Evolutionary conservation across 2,888 invertebrate species (phyloP).

Genomic region (Drosophila aldrichi): DNA sequence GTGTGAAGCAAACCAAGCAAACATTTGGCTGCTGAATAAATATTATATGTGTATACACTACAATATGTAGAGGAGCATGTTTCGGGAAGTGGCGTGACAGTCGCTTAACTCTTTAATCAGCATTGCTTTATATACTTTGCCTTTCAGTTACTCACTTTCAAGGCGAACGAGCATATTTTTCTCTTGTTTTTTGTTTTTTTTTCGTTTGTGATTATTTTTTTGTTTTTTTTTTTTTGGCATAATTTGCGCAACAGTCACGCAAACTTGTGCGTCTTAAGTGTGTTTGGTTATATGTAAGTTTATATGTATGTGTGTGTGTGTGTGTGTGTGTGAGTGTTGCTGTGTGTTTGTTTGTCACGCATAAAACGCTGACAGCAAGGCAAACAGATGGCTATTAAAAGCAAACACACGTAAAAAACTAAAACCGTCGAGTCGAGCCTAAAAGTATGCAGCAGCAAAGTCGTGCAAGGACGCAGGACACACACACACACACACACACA

Average conservation of each 20-base stretch:
- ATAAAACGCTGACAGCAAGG: constrained; percentile 73
- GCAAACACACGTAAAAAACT: constrained; percentile 73
- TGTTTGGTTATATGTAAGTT: constrained; percentile 15
- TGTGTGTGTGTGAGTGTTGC: constrained; percentile 21
- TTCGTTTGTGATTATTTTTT: constrained; percentile 22
- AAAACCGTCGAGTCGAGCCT: constrained; percentile 60
- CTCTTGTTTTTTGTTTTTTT: constrained; percentile 21
- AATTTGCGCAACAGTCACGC: constrained; percentile 69
- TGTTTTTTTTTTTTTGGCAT: constrained; percentile 32
- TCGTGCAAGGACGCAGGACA: constrained; percentile 69
- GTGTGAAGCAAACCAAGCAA: constrained; percentile 40
- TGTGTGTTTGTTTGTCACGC: constrained; percentile 65
- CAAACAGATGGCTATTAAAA: constrained; percentile 78
- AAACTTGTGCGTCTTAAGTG: constrained; percentile 50
- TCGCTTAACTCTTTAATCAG: constrained; percentile 79
- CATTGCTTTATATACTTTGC: constrained; percentile 33
- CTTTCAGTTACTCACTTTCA: constrained; percentile 47
- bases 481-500: constrained; percentile 8
- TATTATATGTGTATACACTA: constrained; percentile 5
- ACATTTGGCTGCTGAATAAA: constrained; percentile 56
- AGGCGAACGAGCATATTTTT: constrained; percentile 53
- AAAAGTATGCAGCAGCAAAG: constrained; percentile 65
- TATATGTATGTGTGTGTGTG: constrained; percentile 30
- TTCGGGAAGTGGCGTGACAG: constrained; percentile 60
- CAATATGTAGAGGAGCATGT: constrained; percentile 13